Conservation (phyloP, 2,113 vertebrate species). For the Tautogolabrus adspersus region DNA sequence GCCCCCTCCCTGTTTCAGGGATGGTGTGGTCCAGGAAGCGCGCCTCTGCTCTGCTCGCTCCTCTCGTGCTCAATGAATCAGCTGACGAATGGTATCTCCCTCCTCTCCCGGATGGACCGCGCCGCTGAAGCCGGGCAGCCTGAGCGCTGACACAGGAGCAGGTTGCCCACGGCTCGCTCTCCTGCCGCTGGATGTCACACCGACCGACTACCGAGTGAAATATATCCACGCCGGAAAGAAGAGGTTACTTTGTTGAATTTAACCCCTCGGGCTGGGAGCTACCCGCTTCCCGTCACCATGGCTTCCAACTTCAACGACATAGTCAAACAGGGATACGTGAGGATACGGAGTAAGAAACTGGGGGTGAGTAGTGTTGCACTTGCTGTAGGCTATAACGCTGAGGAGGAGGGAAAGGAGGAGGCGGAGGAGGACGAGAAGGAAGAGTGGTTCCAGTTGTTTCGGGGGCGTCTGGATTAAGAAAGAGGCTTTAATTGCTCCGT, state of each 20-base stretch:
- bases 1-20: conserved; percentile 48
- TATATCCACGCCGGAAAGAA: conserved; percentile 6
- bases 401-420: conserved; percentile 7
- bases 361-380: conserved; percentile 91
- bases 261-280: conserved; percentile 46
- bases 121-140: conserved; percentile 77
- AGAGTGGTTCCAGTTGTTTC: conserved; percentile 61
- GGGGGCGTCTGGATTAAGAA: conserved; percentile 64
- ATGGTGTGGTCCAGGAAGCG: conserved; percentile 86
- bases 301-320: conserved; percentile 99
- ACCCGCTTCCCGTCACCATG: conserved; percentile 83
- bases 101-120: conserved; percentile 76
- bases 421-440: conserved; percentile 12
- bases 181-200: conserved; percentile 65
- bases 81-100: conserved; percentile 80
- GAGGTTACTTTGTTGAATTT: conserved; percentile 20
- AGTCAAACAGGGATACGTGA: conserved; percentile 98
- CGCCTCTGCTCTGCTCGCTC: conserved; percentile 40
- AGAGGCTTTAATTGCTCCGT: conserved; percentile 64
- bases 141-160: conserved; percentile 76
- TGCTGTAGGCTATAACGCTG: conserved; percentile 44
- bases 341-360: conserved; percentile 97
- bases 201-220: conserved; percentile 41
- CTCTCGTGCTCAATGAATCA: conserved; percentile 69
- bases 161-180: conserved; percentile 63